Evolutionary conservation across 2,113 vertebrate genomes (phyloP).

Genomic region (Lethenteron reissneri): DNA sequence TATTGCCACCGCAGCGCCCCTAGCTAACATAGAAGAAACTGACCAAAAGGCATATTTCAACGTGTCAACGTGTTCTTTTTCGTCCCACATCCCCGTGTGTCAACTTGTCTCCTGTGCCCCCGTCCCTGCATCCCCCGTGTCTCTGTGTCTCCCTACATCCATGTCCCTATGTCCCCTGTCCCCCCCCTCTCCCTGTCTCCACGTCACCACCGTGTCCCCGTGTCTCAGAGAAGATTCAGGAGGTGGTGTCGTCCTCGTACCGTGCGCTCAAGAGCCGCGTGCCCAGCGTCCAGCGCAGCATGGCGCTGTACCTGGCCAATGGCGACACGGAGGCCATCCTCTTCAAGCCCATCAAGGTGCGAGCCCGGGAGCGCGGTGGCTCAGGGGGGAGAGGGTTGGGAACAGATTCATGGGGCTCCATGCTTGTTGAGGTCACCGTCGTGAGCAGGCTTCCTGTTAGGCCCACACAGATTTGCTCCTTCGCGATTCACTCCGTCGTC

Average conservation of each 20-base stretch:
- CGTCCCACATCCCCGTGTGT: background rate
- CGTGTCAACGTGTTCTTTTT: background rate
- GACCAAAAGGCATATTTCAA: too few relatives aligned
- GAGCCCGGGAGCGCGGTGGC: slow-evolving; percentile 12
- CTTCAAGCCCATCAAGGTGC: slow-evolving; percentile 84
- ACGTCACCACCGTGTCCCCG: background rate
- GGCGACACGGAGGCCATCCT: slow-evolving; percentile 92
- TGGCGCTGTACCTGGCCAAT: slow-evolving; percentile 83
- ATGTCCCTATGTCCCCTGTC: background rate
- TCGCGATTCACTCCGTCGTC: too few relatives aligned
- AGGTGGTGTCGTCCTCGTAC: slow-evolving; percentile 58
- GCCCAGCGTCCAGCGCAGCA: slow-evolving; percentile 59
- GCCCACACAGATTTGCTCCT: too few relatives aligned
- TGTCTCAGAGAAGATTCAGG: slow-evolving; percentile 68
- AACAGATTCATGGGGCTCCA: too few relatives aligned
- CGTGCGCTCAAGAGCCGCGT: slow-evolving; percentile 75
- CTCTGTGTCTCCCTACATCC: background rate
- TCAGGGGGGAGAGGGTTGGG: too few relatives aligned
- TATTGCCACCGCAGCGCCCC: too few relatives aligned
- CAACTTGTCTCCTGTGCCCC: background rate
- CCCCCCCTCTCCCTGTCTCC: background rate
- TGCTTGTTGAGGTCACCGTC: too few relatives aligned
- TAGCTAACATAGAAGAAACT: too few relatives aligned
- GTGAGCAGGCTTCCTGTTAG: too few relatives aligned
- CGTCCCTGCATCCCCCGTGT: background rate